phyloP scores from a whole-genome alignment of 2,797 vertebrate genomes.

The Eremophila alpestris region DNA sequence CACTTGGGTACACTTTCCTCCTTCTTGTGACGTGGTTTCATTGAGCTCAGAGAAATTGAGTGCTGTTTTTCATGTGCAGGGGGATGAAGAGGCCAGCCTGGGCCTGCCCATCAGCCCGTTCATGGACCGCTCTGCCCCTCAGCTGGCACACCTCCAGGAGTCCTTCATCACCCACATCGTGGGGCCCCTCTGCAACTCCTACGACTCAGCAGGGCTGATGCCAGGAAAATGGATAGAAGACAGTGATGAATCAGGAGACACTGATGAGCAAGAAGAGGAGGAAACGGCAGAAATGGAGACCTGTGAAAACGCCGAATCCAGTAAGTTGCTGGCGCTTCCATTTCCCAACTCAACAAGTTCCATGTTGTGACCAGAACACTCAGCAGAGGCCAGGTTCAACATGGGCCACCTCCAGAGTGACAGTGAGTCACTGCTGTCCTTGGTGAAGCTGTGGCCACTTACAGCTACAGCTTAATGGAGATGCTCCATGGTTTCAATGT shows the following conservation, averaged over 20 bases:
- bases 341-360: background rate
- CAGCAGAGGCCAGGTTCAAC: background rate
- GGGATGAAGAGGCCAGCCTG: conserved; percentile 93
- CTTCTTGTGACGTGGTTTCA: background rate
- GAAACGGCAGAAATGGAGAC: conserved; percentile 84
- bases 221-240: conserved; percentile 94
- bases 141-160: conserved; percentile 96
- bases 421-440: background rate
- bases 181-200: conserved; percentile 94
- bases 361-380: background rate
- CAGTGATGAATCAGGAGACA: conserved; percentile 81
- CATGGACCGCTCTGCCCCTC: conserved; percentile 97
- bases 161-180: conserved; percentile 99
- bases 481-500: background rate
- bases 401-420: background rate
- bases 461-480: background rate
- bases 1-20: background rate
- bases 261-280: conserved; percentile 82
- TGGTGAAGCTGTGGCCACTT: background rate
- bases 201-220: conserved; percentile 91
- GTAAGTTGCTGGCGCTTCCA: conserved; percentile 36
- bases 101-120: conserved; percentile 96
- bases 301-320: conserved; percentile 85
- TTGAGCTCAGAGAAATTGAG: background rate
- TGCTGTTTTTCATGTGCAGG: conserved; percentile 74